Evolutionary conservation across 2,888 invertebrate species (phyloP).

Genomic region (Neoascia interrupta): DNA sequence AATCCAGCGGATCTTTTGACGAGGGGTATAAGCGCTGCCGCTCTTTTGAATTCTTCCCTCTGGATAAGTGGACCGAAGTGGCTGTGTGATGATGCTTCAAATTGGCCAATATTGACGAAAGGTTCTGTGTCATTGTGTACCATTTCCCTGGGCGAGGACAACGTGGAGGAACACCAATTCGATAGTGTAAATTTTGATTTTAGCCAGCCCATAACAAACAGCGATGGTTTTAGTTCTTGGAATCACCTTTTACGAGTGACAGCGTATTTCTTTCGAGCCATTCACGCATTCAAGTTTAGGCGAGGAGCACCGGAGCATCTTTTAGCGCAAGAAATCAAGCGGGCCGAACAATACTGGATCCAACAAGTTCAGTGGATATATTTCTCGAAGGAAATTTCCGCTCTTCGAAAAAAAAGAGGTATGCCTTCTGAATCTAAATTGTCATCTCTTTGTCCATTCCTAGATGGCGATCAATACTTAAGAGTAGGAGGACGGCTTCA

Average conservation of each 20-base stretch:
- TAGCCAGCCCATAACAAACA: too few relatives aligned
- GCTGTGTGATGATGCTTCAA: background rate
- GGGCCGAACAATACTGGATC: background rate
- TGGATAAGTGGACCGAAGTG: background rate
- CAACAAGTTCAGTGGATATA: background rate
- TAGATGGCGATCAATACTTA: background rate
- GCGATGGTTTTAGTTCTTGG: too few relatives aligned
- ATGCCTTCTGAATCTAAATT: background rate
- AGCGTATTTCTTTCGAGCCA: background rate
- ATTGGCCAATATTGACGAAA: background rate
- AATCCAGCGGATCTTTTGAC: constrained; percentile 20
- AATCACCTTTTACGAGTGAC: background rate
- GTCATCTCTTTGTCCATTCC: background rate
- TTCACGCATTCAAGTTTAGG: background rate
- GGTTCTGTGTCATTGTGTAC: too few relatives aligned
- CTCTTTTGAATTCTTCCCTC: background rate
- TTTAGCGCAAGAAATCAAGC: background rate
- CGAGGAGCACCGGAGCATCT: too few relatives aligned
- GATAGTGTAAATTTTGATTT: too few relatives aligned
- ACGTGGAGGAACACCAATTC: too few relatives aligned
- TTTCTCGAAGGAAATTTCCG: background rate
- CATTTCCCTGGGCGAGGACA: too few relatives aligned
- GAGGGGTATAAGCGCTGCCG: background rate
- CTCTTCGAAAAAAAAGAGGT: background rate
- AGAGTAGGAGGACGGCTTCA: constrained; percentile 4